phyloP scores from a whole-genome alignment of 2,888 invertebrate genomes.

The Anoncus sp. region DNA sequence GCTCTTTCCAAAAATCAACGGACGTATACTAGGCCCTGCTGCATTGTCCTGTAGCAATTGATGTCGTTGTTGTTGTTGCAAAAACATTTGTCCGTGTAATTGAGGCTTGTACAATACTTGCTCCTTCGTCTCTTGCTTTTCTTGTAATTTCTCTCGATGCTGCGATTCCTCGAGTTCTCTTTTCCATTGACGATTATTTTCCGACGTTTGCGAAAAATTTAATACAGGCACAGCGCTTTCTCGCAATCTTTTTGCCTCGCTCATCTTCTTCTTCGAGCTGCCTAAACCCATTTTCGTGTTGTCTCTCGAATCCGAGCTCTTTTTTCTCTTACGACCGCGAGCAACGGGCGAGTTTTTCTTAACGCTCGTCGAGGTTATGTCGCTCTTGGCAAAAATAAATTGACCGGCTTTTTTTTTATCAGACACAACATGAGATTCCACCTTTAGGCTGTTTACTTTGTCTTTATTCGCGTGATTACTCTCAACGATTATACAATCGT shows the following conservation, averaged over 20 bases:
- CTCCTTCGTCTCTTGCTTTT: not conserved
- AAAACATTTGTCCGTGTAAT: too few relatives aligned
- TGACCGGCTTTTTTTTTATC: not conserved
- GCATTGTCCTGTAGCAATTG: too few relatives aligned
- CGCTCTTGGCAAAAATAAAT: too few relatives aligned
- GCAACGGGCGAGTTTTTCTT: not conserved
- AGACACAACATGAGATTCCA: constrained; percentile 2
- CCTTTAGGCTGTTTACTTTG: not conserved
- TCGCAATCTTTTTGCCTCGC: not conserved
- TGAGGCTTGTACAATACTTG: not conserved
- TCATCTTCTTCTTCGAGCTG: not conserved
- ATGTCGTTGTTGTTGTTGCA: too few relatives aligned
- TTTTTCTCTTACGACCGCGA: constrained; percentile 34
- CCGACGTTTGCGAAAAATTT: too few relatives aligned
- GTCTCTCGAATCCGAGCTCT: not conserved
- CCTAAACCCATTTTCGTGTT: not conserved
- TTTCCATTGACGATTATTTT: too few relatives aligned
- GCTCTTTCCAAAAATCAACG: not conserved
- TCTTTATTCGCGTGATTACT: constrained; percentile 2
- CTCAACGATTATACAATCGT: not conserved
- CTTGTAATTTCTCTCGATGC: not conserved
- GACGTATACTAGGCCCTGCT: not conserved
- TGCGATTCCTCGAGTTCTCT: too few relatives aligned
- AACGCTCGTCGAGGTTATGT: too few relatives aligned
- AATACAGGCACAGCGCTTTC: too few relatives aligned